Evolutionary conservation across 2,888 invertebrate genomes (phyloP), one percentile per base, ranked within the genome.

Genomic region (Lepidocyrtoides sp.): DNA sequence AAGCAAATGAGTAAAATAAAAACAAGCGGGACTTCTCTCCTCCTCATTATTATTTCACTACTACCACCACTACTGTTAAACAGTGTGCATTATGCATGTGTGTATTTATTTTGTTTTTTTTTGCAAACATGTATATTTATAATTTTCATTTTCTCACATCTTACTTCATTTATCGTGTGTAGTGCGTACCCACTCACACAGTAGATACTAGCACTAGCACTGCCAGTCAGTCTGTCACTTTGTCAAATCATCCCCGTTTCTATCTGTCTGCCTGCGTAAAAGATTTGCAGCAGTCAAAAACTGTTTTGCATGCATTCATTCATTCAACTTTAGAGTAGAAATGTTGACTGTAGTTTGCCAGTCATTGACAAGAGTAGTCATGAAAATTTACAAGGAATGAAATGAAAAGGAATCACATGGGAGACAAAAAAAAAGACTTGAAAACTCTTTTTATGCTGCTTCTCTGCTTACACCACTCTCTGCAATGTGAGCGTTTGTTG

Each of bases 301-400:
- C 69, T 69, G 41, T 69, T 69, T 60, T 86, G 86, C 69, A 81
- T 84, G 32, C 83, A 60, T 82, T 36, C 69, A 69, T 69, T 69
- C 69, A 41, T 36, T 36, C 29, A 36, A 23, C 41, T 83, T 57
- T 81, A n/a, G 32, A 8, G 14, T 29, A 5, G 32, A 32, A 14
- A 32, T 32, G 89, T 63, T 63, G 44, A 77, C 83, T 63, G 26
- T 85, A 77, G 86, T 77, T 86, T 79, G 63, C 66, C 1, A 85
- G 81, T 72, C 89, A 89, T 89, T 92, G 91, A 92, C 91, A 92
- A 82, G 81, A 82, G 86, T 86, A 86, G 89, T 89, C 72, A 72
- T 79, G 84, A 85, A 91, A 92, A 92, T 91, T 91, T 91, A 92
- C 89, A 92, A 86, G 89, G 63, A 83, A 82, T 44, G 86, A 85